These are phyloP conservation scores for Eriocheir sinensis DNA, from an alignment of 1,140 invertebrate genomes.

Conservation along the genomic window DNA sequence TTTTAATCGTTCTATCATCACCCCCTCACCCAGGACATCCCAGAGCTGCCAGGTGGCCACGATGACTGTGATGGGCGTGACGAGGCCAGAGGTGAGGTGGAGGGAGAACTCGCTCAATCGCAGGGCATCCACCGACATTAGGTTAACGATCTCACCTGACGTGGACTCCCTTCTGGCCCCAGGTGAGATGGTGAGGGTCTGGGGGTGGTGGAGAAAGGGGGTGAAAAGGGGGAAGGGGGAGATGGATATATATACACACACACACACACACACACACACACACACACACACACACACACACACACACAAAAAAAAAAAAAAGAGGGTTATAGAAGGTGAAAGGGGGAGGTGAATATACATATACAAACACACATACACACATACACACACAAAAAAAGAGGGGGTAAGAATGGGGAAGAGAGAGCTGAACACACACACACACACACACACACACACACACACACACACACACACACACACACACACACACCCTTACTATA, in stretches of 20 bases:
- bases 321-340: too few relatives aligned
- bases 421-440: too few relatives aligned
- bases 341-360: too few relatives aligned
- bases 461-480: neutral
- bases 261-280: too few relatives aligned
- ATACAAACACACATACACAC: too few relatives aligned
- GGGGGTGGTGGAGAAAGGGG: neutral
- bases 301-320: too few relatives aligned
- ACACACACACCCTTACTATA: neutral
- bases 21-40: conserved; percentile 85
- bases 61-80: conserved; percentile 94
- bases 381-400: too few relatives aligned
- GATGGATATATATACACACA: too few relatives aligned
- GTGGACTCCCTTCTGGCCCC: conserved; percentile 84
- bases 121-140: conserved; percentile 94
- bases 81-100: conserved; percentile 98
- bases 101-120: conserved; percentile 93
- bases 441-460: too few relatives aligned
- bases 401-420: too few relatives aligned
- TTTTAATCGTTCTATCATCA: neutral
- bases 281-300: too few relatives aligned
- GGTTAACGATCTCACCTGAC: conserved; percentile 95
- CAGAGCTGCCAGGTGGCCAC: conserved; percentile 95
- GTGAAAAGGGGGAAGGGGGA: neutral
- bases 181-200: conserved; percentile 53